These are phyloP conservation scores for Platypus cylindrus DNA, from an alignment of 2,888 invertebrate species.

Conservation along the genomic window DNA sequence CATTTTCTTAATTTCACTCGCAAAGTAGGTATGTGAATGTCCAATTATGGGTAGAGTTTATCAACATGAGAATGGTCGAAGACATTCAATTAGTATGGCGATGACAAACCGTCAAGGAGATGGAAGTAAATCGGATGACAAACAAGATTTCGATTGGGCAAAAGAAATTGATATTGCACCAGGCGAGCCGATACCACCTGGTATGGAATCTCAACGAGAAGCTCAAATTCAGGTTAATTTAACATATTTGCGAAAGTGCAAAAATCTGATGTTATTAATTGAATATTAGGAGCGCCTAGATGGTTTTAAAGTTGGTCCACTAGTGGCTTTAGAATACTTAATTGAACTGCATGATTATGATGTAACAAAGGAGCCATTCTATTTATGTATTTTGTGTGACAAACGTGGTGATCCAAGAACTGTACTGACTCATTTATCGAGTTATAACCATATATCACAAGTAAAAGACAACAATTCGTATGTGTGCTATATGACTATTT, in stretches of 20 bases:
- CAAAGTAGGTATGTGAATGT: constrained; percentile 27
- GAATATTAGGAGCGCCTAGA: constrained; percentile 37
- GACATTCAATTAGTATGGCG: constrained; percentile 26
- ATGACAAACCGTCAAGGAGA: constrained; percentile 13
- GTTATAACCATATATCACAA: constrained; percentile 51
- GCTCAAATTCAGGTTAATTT: constrained; percentile 31
- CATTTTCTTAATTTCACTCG: not conserved
- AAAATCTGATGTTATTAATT: too few relatives aligned
- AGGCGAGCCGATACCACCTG: constrained; percentile 58
- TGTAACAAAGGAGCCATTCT: constrained; percentile 54
- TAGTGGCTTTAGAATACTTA: constrained; percentile 67
- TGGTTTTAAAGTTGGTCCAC: constrained; percentile 39
- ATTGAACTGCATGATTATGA: constrained; percentile 57
- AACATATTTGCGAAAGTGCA: too few relatives aligned
- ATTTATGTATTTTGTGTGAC: constrained; percentile 65
- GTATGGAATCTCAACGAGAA: constrained; percentile 49
- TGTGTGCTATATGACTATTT: too few relatives aligned
- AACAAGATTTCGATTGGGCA: constrained; percentile 12
- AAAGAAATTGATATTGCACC: constrained; percentile 36
- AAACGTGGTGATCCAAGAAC: constrained; percentile 69
- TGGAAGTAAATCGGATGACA: constrained; percentile 3
- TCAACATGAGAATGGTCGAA: constrained; percentile 32
- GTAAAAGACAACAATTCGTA: too few relatives aligned
- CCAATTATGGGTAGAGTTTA: constrained; percentile 34
- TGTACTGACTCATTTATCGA: constrained; percentile 65